Conservation (phyloP, 2,888 invertebrate species). For the Sericinus montela region DNA sequence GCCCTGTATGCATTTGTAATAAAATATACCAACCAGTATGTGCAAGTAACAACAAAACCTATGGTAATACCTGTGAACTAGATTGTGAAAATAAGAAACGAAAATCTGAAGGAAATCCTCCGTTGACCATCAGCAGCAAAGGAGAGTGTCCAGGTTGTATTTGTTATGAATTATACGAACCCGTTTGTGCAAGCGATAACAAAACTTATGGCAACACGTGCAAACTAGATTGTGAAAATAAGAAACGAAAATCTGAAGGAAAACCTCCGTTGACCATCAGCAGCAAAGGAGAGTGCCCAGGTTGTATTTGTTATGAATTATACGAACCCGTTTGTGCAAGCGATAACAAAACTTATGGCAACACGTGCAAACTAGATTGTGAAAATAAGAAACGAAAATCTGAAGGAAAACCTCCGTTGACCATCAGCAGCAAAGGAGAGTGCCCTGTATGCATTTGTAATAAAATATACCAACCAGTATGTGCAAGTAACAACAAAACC, state of each 20-base stretch:
- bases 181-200: conserved; percentile 35
- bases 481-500: conserved; percentile 31
- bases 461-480: conserved; percentile 23
- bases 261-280: conserved; percentile 16
- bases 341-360: conserved; percentile 32
- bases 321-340: conserved; percentile 31
- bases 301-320: conserved; percentile 20
- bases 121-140: too few species aligned
- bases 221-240: conserved; percentile 33
- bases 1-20: conserved; percentile 4
- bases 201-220: conserved; percentile 37
- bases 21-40: conserved; percentile 26
- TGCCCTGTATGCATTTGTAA: conserved; percentile 12
- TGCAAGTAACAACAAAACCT: conserved; percentile 31
- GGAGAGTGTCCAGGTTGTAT: too few species aligned
- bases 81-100: not conserved
- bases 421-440: conserved; percentile 15
- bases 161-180: conserved; percentile 20
- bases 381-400: conserved; percentile 23
- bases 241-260: conserved; percentile 26
- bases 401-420: conserved; percentile 1
- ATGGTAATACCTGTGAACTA: conserved; percentile 26
- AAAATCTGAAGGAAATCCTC: too few species aligned
- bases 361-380: conserved; percentile 27
- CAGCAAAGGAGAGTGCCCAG: conserved; percentile 21